These are phyloP conservation scores for Caenorhabditis macrosperma DNA, from an alignment of 2,888 invertebrate genomes.

Conservation along the genomic window DNA sequence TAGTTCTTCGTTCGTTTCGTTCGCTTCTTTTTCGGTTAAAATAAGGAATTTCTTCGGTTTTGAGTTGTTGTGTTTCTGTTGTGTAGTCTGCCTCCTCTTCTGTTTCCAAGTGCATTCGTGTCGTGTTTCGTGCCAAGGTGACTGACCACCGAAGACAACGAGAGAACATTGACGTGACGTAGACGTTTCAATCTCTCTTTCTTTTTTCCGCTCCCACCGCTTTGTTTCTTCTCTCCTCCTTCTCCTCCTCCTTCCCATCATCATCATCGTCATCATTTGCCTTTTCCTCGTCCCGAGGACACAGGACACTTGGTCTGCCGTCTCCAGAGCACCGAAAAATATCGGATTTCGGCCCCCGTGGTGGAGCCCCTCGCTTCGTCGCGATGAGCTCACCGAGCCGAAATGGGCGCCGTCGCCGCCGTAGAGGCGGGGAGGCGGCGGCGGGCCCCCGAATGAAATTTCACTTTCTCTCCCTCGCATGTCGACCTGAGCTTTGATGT, in stretches of 20 bases:
- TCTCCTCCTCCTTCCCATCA: conserved; percentile 10
- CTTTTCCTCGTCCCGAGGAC: conserved; percentile 8
- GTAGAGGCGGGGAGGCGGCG: no score
- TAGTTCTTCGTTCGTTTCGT: no score
- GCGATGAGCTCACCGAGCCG: conserved; percentile 24
- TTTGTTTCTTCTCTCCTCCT: no score
- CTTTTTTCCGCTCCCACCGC: no score
- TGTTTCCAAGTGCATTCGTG: background rate
- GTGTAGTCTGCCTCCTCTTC: no score
- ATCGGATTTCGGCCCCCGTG: conserved; percentile 39
- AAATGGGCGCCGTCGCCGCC: background rate
- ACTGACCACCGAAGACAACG: conserved; percentile 10
- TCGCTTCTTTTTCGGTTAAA: no score
- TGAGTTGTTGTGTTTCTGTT: no score
- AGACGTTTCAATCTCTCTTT: conserved; percentile 21
- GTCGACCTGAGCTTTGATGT: background rate
- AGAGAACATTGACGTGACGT: conserved; percentile 30
- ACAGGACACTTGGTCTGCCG: conserved; percentile 39
- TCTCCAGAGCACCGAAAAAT: conserved; percentile 31
- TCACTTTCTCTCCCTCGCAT: background rate
- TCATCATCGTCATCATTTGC: conserved; percentile 51
- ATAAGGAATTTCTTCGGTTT: no score
- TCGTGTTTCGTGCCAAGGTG: background rate
- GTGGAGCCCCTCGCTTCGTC: conserved; percentile 8
- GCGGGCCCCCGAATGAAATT: no score